Base-by-base conservation (phyloP, 2,888 invertebrate species). In the Lasioglossum lativentre region DNA sequence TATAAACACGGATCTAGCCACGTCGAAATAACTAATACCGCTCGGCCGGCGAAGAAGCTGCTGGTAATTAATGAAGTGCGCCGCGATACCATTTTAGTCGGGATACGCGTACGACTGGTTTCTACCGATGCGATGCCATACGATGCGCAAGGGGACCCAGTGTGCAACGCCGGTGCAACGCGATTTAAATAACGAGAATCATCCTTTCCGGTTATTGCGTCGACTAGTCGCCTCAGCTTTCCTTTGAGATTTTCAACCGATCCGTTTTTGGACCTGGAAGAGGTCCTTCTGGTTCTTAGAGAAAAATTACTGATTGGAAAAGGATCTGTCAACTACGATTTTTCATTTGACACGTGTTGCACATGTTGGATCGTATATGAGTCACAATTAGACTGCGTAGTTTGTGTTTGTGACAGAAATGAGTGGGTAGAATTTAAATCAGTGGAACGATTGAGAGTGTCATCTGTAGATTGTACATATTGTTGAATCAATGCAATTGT, bases 11-110 rank as follows among this genome's bases (percentile, higher is more conserved):
- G 78, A 73, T 78, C 79, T 75, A 75, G 66, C 87, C 52, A 76
- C 87, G 90, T 90, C 90, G 85, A 90, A 87, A 85, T 90, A 90
- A 89, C 89, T 87, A 87, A 89, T 89, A 87, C 89, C 78, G 68
- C 70, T 83, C n/a, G 78, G 34, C 87, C 10, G 75, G 56, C 63
- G 63, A 85, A 87, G 89, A 86, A 90, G 80, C 75, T 71, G 78
- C 38, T 47, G 59, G 86, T 87, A 89, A 86, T 81, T 84, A 87
- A 86, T 85, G 88, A 83, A 80, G 80, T 73, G 82, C 80, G 77
- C 82, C 73, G 76, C 82, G 88, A 84, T 89, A 86, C 90, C 87
- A 85, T 90, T 90, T 82, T 80, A 82, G 88, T 68, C 63, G 52
- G 83, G 79, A 63, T 52, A 52, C 83, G 83, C 16, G 88, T 82